These are phyloP conservation scores for Coturnix japonica DNA, from an alignment of 2,113 vertebrate genomes.

Conservation along the genomic window DNA sequence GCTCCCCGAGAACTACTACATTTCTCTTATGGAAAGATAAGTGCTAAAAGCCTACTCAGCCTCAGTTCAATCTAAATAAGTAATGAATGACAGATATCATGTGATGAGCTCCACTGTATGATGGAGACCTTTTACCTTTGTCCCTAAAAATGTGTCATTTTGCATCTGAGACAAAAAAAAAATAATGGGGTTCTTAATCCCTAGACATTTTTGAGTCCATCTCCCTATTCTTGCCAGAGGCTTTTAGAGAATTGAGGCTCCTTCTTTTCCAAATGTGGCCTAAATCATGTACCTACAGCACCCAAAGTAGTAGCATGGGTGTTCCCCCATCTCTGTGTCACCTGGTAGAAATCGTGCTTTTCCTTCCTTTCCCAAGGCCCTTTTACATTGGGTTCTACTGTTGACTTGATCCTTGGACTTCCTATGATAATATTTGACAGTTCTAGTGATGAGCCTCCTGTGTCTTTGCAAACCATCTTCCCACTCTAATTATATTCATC, in stretches of 20 bases:
- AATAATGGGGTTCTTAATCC: neutral
- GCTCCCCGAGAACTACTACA: neutral
- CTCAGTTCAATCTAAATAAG: neutral
- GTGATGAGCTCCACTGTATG: neutral
- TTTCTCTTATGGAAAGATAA: neutral
- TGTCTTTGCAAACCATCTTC: neutral
- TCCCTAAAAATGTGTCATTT: neutral
- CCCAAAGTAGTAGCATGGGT: neutral
- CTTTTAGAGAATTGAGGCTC: neutral
- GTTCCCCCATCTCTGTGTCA: neutral
- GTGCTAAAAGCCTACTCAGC: neutral
- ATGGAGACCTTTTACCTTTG: neutral
- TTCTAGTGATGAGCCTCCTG: neutral
- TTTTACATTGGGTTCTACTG: neutral
- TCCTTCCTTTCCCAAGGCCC: neutral
- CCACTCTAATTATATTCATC: accelerated
- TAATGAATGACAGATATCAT: neutral
- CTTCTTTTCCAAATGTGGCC: neutral
- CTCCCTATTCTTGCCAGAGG: neutral
- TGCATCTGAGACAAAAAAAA: neutral
- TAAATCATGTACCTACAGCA: neutral
- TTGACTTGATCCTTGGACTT: neutral
- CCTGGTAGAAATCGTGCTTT: neutral
- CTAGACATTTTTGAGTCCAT: neutral
- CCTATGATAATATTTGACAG: neutral